Evolutionary conservation across 2,797 vertebrate genomes (phyloP), one percentile per base, ranked within the genome.

Genomic region (Parauchenoglanis punctatus): DNA sequence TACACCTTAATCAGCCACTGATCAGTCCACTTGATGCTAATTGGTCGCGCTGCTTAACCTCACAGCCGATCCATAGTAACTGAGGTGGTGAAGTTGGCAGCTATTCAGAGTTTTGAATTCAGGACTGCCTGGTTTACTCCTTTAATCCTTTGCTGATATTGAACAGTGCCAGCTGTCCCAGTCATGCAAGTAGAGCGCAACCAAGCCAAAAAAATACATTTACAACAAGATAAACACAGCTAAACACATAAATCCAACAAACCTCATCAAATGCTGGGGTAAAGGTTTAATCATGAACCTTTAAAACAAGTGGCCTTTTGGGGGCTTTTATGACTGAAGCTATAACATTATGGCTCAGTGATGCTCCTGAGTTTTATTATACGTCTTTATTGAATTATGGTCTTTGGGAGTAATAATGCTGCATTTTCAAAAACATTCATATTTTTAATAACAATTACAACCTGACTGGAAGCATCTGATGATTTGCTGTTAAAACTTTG

Each of bases 221-320:
- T 49, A 49, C 7, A 44, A 31, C 25, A 20, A 58, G 25, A 52
- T 46, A 86, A 77, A 83, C 67, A 73, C 23, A 58, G 40, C 25
- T 82, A 87, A 87, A 58, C 8, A 81, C 56, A 83, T 83, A 72
- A 73, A 23, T 35, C n/a, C 61, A 67, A 52, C 25, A 52, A 88
- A 83, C 52, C 52, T 7, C 8, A 72, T 54, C 40, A 56, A 84
- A 56, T 68, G 8, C 8, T 63, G 44, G 46, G 7, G n/a, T 46
- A 13, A 23, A 17, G 15, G 18, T 81, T 81, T 81, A 35, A 1
- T 44, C 2, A 11, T 12, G 20, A 68, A 12, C 8, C 25, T 85
- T 17, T 44, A 28, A 70, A 82, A 81, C 61, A 76, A 75, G 20
- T 11, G 7, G 70, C 6, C 20, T 1, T 10, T 70, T 68, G 1